A percentile compares a stretch with the other conserved stretches of the same genome.
Evolutionary conservation across 2,797 vertebrate genomes (phyloP).

Genomic region (Crenuchus spilurus): DNA sequence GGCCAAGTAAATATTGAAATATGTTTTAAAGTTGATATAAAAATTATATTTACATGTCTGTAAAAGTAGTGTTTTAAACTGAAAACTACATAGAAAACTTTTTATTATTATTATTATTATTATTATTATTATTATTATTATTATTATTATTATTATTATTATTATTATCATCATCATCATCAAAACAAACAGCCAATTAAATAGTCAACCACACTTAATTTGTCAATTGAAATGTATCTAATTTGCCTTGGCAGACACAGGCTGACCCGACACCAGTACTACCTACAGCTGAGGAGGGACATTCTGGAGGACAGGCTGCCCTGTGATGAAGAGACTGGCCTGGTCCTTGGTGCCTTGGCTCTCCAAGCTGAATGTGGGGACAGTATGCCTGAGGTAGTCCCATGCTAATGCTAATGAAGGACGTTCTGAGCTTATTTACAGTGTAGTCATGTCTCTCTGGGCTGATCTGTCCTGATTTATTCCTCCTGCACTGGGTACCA

Average conservation of each 20-base stretch:
- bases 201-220: too few relatives aligned
- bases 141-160: background rate
- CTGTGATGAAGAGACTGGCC: constrained; percentile 82
- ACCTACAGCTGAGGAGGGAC: constrained; percentile 91
- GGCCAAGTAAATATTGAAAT: too few relatives aligned
- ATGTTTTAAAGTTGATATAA: too few relatives aligned
- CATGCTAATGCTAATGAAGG: background rate
- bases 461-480: background rate
- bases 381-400: constrained; percentile 82
- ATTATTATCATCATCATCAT: too few relatives aligned
- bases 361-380: constrained; percentile 88
- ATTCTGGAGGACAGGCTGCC: constrained; percentile 84
- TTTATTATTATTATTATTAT: too few relatives aligned
- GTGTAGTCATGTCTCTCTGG: background rate
- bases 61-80: too few relatives aligned
- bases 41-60: too few relatives aligned
- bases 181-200: too few relatives aligned
- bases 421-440: background rate
- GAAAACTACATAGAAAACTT: too few relatives aligned
- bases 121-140: background rate
- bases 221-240: too few relatives aligned
- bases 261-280: constrained; percentile 87
- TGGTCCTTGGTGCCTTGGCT: constrained; percentile 86
- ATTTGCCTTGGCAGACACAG: constrained; percentile 77
- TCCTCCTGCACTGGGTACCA: background rate